Conservation (phyloP, 2,113 vertebrate genomes). For the Ellobius talpinus region DNA sequence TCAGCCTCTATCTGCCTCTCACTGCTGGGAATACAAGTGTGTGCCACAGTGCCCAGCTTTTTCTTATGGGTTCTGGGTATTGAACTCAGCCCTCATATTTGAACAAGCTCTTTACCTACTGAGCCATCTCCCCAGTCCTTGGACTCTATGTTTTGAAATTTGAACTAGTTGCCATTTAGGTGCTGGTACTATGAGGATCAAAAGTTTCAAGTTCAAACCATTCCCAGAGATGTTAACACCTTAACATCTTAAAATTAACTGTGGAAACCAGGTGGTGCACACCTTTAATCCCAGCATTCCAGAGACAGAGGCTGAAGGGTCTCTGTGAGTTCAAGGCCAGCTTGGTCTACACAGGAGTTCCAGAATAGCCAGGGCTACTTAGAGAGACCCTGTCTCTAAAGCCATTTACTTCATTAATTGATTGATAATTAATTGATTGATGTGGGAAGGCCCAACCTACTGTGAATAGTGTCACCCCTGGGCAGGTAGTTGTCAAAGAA, state of each 20-base stretch:
- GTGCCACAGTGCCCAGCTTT: neutral
- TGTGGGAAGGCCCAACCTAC: neutral
- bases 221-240: neutral
- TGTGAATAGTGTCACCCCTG: neutral
- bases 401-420: neutral
- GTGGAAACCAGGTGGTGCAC: neutral
- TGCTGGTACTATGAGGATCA: neutral
- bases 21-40: too few species aligned
- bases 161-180: neutral
- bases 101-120: neutral
- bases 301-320: neutral
- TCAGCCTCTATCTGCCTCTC: neutral
- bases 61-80: neutral
- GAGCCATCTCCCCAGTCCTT: neutral
- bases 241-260: neutral
- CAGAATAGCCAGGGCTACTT: neutral
- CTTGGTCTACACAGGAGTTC: neutral
- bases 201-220: neutral
- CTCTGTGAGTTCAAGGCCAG: neutral
- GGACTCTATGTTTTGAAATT: neutral
- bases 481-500: neutral
- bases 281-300: neutral
- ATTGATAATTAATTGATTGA: too few species aligned
- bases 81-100: neutral
- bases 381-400: neutral